Percentiles rank a stretch among this genome's conserved stretches.
Conservation (phyloP, 2,888 invertebrate species). For the Aphelenchoides bicaudatus region DNA sequence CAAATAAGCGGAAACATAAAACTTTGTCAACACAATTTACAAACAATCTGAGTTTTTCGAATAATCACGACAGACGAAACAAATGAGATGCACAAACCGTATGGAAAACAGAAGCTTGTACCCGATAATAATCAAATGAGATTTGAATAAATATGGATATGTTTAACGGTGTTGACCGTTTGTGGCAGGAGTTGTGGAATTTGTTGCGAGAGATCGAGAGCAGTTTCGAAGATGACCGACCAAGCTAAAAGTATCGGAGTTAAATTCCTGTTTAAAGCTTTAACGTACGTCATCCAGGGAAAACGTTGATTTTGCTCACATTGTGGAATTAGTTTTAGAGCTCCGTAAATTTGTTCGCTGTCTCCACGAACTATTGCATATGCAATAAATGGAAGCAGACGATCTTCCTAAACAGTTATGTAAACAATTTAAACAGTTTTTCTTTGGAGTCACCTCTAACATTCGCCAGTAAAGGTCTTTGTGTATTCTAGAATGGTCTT, state of each 20-base stretch:
- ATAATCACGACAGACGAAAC: too few relatives aligned
- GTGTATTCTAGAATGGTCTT: slow-evolving; percentile 54
- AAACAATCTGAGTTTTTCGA: too few relatives aligned
- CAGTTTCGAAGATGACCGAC: slow-evolving; percentile 27
- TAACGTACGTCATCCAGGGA: slow-evolving; percentile 26
- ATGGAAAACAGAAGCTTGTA: too few relatives aligned
- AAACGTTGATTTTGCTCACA: slow-evolving; percentile 61
- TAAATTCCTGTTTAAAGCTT: slow-evolving; percentile 13
- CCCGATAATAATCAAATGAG: too few relatives aligned
- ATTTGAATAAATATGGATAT: too few relatives aligned
- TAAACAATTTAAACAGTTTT: neutral
- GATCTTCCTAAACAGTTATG: slow-evolving; percentile 54
- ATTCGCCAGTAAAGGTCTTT: slow-evolving; percentile 59
- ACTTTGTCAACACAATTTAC: too few relatives aligned
- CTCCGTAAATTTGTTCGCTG: slow-evolving; percentile 60
- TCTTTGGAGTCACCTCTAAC: slow-evolving; percentile 57
- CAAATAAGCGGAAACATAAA: too few relatives aligned
- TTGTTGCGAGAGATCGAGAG: slow-evolving; percentile 9
- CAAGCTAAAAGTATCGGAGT: slow-evolving; percentile 31
- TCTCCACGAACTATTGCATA: slow-evolving; percentile 60
- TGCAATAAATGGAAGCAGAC: slow-evolving; percentile 62
- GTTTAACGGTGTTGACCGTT: too few relatives aligned
- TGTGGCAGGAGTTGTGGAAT: slow-evolving; percentile 9
- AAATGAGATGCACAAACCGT: too few relatives aligned
- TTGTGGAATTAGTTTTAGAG: slow-evolving; percentile 59